Evolutionary conservation across 2,113 vertebrate genomes (phyloP), one percentile per base, ranked within the genome.

Genomic region (Steatornis caripensis): DNA sequence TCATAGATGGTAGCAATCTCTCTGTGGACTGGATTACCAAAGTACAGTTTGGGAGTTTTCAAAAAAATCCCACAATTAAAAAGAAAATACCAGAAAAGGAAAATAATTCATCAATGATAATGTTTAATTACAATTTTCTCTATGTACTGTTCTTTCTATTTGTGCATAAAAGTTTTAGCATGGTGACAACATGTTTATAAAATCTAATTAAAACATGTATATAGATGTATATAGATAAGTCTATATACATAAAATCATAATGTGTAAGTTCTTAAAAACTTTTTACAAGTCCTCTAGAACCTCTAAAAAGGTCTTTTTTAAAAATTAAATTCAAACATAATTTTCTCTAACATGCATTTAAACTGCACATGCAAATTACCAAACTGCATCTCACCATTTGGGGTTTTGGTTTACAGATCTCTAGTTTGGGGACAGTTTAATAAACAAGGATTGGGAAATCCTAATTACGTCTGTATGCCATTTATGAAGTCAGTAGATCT

Each of bases 371-470:
- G 11, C 18, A 43, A 66, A 39, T 70, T 84, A 34, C 34, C 60
- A 78, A 68, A 87, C 12, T 46, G 8, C 43, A 70, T 89, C 68
- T 94, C 19, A 78, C 55, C 55, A 64, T 62, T 94, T 74, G n/a
- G 55, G 34, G 23, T 68, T 96, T 92, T 89, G 80, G 30, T 96
- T 92, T 55, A 76, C 66, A 85, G 45, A 93, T 64, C 45, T 79
- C 48, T 82, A 71, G 57, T 84, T 75, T 96, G 65, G 70, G 86
- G 76, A 62, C 22, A 77, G 60, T 74, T 92, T 92, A 96, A 89
- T 87, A 97, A 97, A 95, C 93, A 97, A 89, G 34, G 46, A 74
- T 97, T 96, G 84, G 61, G 92, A 92, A 97, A 97, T 86, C 86
- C 51, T 92, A 72, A 82, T 96, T 95, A 93, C 66, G 70, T 96